Evolutionary conservation across 2,888 invertebrate genomes (phyloP), one percentile per base, ranked within the genome.

Genomic region (Anthrax anthrax): DNA sequence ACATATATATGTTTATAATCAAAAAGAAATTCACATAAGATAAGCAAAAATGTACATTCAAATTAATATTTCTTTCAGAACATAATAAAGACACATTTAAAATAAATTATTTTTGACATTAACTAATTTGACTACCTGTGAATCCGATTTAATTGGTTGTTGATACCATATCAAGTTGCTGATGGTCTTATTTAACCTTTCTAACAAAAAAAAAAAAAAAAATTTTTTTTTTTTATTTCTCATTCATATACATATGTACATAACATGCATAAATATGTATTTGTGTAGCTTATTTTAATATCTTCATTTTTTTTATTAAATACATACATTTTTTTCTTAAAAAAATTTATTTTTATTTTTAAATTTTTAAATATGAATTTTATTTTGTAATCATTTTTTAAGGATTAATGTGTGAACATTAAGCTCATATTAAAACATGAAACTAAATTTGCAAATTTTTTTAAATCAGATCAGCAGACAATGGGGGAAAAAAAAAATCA

Each of bases 61-160:
- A 6, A 4, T 6, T 23, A 4, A 23, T 23, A 6, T 8, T 23
- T 23, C 8, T 23, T 8, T 23, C 23, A 23, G 8, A 8, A 23
- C 8, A 8, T 50, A 50, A 50, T 50, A 42, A 45, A 50, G 50
- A 48, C 37, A 43, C 36, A 37, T 39, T 47, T 45, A 42, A 47
- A 40, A 37, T 46, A 43, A 50, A 44, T 39, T 47, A 47, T 42
- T 39, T 48, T 46, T 42, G 46, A 48, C 47, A 46, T 44, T 46
- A 43, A 41, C 45, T 45, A 48, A 50, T 48, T 48, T 46, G 50
- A 50, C 50, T 50, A 46, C 47, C 46, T 50, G 50, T 46, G 46
- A 39, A 23, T 47, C 39, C 13, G n/a, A 39, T 18, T 47, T 47
- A 47, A 47, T 38, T 36, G 38, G 42, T 32, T 38, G 18, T 18